phyloP scores from a whole-genome alignment of 2,113 vertebrate species.

The Phalacrocorax carbo region DNA sequence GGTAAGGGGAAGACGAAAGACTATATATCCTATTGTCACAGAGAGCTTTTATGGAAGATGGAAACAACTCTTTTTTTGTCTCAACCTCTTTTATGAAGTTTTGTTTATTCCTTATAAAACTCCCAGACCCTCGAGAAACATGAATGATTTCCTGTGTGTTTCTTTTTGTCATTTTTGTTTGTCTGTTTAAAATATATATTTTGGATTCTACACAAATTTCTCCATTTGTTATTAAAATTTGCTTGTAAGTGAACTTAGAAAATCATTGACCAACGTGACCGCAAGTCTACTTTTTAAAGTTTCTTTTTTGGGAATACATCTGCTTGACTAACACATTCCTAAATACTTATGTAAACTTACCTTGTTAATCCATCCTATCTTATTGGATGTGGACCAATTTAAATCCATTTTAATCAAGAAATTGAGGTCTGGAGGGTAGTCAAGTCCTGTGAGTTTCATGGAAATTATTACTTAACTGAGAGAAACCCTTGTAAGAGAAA shows the following conservation, averaged over 20 bases:
- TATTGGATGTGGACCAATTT: background rate
- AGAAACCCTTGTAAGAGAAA: background rate
- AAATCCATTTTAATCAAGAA: background rate
- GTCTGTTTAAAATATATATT: background rate
- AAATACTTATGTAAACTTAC: background rate
- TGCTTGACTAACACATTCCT: background rate
- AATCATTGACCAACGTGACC: background rate
- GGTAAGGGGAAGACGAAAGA: background rate
- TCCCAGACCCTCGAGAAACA: background rate
- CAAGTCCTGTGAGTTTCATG: background rate
- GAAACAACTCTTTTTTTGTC: background rate
- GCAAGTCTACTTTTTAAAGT: background rate
- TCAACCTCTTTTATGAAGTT: background rate
- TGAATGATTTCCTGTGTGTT: background rate
- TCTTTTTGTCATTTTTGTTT: background rate
- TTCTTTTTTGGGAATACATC: background rate
- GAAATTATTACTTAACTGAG: background rate
- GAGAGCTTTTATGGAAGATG: background rate
- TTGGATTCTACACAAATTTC: background rate
- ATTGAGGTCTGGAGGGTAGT: background rate
- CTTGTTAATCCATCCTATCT: background rate
- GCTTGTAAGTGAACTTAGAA: background rate
- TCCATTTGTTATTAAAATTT: background rate
- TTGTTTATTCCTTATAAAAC: background rate
- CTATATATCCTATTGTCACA: background rate